These are phyloP conservation scores for Ciconia boyciana DNA, from an alignment of 2,113 vertebrate species.

Conservation along the genomic window DNA sequence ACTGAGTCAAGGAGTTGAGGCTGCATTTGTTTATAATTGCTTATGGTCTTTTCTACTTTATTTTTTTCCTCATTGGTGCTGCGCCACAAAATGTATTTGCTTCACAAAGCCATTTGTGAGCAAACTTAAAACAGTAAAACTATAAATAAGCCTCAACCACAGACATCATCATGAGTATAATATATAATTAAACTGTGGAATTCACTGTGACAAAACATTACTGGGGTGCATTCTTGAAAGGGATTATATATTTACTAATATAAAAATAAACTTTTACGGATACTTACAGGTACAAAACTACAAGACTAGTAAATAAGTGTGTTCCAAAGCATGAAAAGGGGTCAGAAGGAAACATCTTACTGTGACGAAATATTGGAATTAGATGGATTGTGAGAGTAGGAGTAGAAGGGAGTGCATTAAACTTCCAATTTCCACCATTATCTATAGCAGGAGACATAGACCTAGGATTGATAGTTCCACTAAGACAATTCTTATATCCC, in stretches of 20 bases:
- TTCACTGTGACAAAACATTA: neutral
- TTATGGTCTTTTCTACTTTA: neutral
- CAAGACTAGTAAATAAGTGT: neutral
- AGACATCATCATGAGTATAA: neutral
- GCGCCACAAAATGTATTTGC: neutral
- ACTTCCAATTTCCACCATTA: neutral
- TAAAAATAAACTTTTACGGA: neutral
- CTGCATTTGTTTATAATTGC: neutral
- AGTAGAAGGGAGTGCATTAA: neutral
- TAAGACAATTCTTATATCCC: neutral
- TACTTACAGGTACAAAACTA: neutral
- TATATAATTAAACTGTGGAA: neutral
- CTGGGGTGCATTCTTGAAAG: neutral
- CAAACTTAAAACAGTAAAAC: neutral
- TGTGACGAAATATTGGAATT: neutral
- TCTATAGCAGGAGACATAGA: neutral
- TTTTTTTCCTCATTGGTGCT: neutral
- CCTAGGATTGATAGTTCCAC: neutral
- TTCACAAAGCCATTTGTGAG: neutral
- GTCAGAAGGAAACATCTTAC: neutral
- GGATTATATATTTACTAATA: neutral
- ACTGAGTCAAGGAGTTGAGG: neutral
- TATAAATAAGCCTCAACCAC: neutral
- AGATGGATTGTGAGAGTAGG: neutral
- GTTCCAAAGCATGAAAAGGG: neutral